Base-by-base conservation (phyloP, 2,797 vertebrate species). In the Monodelphis domestica region DNA sequence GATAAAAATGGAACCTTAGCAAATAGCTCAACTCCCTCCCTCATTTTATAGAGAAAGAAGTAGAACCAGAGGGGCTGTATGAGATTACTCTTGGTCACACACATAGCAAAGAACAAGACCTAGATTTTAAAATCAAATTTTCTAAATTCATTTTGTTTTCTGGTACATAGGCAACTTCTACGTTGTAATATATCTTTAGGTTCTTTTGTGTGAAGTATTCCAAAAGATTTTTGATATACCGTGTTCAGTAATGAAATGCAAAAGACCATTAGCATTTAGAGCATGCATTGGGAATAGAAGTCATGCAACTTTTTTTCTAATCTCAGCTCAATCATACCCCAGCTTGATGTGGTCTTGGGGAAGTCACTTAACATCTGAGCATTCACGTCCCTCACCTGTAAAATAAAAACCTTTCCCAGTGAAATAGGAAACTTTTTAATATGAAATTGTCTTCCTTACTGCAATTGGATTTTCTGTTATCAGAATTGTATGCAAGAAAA, bases 391-490 rank as follows among this genome's bases (percentile, higher is more conserved):
- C n/a, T n/a, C n/a, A n/a, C n/a, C n/a, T n/a, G n/a, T n/a, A n/a
- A n/a, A n/a, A n/a, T n/a, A n/a, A n/a, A n/a, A n/a, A n/a, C n/a
- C n/a, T n/a, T n/a, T n/a, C n/a, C n/a, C n/a, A 45, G 50, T 50
- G 38, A 9, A 1, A 50, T 45, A 28, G 10, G 9, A 28, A 84
- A 50, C n/a, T 84, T 50, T 50, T 26, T 84, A 11, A 1, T 84
- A 11, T n/a, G n/a, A n/a, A n/a, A 56, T 11, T 88, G 63, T 92
- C 4, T 56, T 95, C 29, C n/a, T 94, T 11, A n/a, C 6, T 91
- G 54, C 45, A 54, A 29, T 93, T 93, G 52, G n/a, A 50, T 54
- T 28, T 88, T 38, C 54, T 92, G 28, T 88, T 63, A 3, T 53
- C 53, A 10, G 38, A 88, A 14, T 55, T 38, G 24, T 91, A 33